Conservation (phyloP, 2,888 invertebrate species). For the Sussaba pulchella region DNA sequence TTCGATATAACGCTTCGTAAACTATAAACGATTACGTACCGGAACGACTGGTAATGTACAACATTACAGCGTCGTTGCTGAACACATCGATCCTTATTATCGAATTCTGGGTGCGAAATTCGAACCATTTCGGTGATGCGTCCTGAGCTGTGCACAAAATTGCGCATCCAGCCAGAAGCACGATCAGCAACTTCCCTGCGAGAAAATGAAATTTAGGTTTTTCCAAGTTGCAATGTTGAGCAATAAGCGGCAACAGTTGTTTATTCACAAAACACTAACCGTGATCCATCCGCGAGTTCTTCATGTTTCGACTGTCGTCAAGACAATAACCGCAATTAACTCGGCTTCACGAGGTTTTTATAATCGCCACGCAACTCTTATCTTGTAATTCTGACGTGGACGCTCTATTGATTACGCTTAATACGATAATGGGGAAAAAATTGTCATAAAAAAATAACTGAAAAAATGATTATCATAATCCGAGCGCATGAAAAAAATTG, state of each 20-base stretch:
- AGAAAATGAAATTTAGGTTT: neutral
- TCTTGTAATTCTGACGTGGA: neutral
- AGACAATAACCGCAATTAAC: constrained; percentile 31
- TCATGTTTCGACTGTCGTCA: constrained; percentile 8
- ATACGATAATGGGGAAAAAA: neutral
- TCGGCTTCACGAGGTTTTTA: constrained; percentile 35
- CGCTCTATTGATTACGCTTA: constrained; percentile 4
- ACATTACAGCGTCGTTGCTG: neutral
- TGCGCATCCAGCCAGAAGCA: constrained; percentile 20
- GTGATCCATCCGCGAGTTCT: constrained; percentile 19
- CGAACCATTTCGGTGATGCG: neutral
- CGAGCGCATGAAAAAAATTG: constrained; percentile 22
- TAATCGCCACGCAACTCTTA: constrained; percentile 13
- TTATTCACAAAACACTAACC: neutral
- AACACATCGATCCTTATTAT: neutral
- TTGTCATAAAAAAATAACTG: neutral
- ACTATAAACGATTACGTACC: neutral
- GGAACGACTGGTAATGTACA: neutral
- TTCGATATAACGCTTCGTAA: neutral
- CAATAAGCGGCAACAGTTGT: neutral
- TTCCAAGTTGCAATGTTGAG: neutral
- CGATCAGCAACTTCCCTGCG: constrained; percentile 40
- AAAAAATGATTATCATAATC: constrained; percentile 11
- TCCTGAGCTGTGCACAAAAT: constrained; percentile 16
- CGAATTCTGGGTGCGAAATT: neutral